phyloP scores from a whole-genome alignment of 92 coral and sea anemone genomes.

The Desmophyllum pertusum region DNA sequence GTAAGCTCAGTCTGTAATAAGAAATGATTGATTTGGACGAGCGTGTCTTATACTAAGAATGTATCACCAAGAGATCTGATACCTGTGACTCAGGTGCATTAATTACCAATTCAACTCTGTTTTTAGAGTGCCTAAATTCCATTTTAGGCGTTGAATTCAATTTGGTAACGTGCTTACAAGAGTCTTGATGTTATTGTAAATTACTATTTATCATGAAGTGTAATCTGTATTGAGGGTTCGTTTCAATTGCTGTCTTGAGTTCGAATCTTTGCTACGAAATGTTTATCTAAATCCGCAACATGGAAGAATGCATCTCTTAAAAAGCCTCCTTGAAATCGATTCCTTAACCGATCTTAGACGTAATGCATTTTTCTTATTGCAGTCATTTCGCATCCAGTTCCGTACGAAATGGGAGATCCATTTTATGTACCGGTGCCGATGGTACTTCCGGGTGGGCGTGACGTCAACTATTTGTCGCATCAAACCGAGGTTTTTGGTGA shows the following conservation, averaged over 20 bases:
- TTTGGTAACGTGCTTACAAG: not conserved
- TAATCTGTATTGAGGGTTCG: too few relatives aligned
- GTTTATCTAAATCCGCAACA: too few relatives aligned
- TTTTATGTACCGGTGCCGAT: conserved; percentile 56
- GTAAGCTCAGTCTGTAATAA: not conserved
- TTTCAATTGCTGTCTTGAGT: not conserved
- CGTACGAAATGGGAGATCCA: conserved; percentile 18
- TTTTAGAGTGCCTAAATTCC: too few relatives aligned
- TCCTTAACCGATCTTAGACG: not conserved
- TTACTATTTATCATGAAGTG: too few relatives aligned
- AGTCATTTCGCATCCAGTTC: conserved; percentile 15
- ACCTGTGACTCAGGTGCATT: not conserved
- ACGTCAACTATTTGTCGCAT: conserved; percentile 69
- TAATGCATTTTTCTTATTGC: not conserved
- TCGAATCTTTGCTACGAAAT: not conserved
- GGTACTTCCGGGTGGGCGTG: conserved; percentile 75
- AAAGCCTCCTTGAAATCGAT: too few relatives aligned
- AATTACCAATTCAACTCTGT: not conserved
- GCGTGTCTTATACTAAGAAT: not conserved
- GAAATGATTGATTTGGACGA: not conserved
- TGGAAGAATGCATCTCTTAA: too few relatives aligned
- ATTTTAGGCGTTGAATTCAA: not conserved
- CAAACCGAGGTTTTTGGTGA: conserved; percentile 73
- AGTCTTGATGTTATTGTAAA: not conserved
- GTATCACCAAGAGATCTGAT: not conserved